Base-by-base conservation (phyloP, 2,113 vertebrate genomes). In the Pollachius pollachius region DNA sequence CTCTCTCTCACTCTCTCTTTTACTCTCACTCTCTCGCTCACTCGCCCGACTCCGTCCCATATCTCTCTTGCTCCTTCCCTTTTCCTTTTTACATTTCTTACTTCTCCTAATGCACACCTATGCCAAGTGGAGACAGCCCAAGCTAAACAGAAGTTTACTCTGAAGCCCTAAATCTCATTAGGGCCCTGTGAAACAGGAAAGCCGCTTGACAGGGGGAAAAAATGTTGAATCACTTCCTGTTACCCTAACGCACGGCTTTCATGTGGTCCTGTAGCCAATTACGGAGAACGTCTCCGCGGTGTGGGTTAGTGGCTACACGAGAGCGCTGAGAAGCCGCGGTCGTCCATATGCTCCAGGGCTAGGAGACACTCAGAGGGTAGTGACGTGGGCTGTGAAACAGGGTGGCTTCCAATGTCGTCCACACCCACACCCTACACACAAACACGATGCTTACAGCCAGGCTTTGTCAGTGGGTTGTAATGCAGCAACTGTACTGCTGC, bases 141-240 rank as follows among this genome's bases (percentile, higher is more conserved):
- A 84, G 83, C 78, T 81, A 89, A 90, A 89, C 83, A 90, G 66
- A 62, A 75, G 78, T 80, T 80, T 77, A 69, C 75, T 75, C 70
- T 73, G 73, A 77, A 83, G 41, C 76, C 81, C 73, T 83, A 84
- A 87, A 90, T 89, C 85, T 81, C 79, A 84, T 86, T 87, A 82
- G 60, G 75, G 41, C 41, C 52, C 63, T 70, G 67, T 71, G 65
- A 75, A 86, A 79, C 72, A 85, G 72, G 72, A 79, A 76, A 82
- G 72, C 74, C 62, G 77, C 77, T 79, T 88, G 81, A 85, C 81
- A 48, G 81, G 70, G 70, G 81, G 74, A 72, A 48, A 13, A 81
- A 82, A 88, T 82, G 79, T 77, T 87, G 76, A 85, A 84, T 83
- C 82, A 87, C 80, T 85, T 89, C 83, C 76, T 85, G 76, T 54